A percentile compares a stretch with the other conserved stretches of the same genome.
These are phyloP conservation scores for Solenopsis invicta DNA, from an alignment of 1,140 invertebrate genomes.

Conservation along the genomic window DNA sequence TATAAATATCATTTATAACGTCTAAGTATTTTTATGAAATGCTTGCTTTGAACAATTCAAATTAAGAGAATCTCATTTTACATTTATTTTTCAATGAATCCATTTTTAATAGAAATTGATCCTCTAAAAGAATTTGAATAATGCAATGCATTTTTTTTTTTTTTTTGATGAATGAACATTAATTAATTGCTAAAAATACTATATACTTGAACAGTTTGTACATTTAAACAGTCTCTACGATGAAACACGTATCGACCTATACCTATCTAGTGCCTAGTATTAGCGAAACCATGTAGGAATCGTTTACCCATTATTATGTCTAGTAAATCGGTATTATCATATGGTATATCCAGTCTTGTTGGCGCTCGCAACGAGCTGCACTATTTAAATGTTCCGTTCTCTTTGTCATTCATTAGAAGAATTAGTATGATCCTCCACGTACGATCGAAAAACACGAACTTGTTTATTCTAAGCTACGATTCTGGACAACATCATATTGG, in stretches of 20 bases:
- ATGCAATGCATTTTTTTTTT: constrained; percentile 3
- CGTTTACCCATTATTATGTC: constrained; percentile 67
- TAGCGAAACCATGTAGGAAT: constrained; percentile 66
- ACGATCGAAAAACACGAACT: constrained; percentile 55
- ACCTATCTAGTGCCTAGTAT: constrained; percentile 74
- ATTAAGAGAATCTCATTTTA: not conserved
- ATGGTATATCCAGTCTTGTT: constrained; percentile 74
- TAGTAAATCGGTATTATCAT: constrained; percentile 70
- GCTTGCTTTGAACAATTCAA: constrained; percentile 4
- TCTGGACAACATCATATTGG: constrained; percentile 47
- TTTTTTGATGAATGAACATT: constrained; percentile 37
- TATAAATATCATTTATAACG: constrained; percentile 13
- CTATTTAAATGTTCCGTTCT: constrained; percentile 63
- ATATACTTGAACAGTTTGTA: constrained; percentile 75
- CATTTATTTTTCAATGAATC: not conserved
- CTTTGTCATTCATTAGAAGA: constrained; percentile 36
- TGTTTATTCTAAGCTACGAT: constrained; percentile 30
- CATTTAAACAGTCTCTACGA: constrained; percentile 79
- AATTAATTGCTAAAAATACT: constrained; percentile 49
- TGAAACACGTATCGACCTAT: constrained; percentile 77
- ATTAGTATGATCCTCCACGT: constrained; percentile 39
- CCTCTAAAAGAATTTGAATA: not conserved
- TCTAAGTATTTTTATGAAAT: constrained; percentile 2
- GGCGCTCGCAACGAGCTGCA: constrained; percentile 56
- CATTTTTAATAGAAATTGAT: not conserved